Base-by-base conservation (phyloP, 37 sponge, comb jelly and placozoan genomes). In the Beroe ovata region DNA sequence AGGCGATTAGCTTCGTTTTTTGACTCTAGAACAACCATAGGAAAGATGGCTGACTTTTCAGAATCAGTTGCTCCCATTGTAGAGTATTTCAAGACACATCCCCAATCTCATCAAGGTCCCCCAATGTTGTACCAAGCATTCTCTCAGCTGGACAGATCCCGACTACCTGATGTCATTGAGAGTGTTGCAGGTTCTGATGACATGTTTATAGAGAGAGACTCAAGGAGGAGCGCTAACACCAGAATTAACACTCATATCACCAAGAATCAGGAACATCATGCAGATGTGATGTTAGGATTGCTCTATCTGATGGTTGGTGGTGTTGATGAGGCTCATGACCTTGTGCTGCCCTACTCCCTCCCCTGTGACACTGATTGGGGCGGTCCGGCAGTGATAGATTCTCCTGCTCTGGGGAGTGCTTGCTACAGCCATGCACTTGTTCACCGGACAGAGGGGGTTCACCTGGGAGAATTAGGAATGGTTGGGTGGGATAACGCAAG, bases 261-360 rank as follows among this genome's bases (percentile, higher is more conserved):
- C 1, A 77, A 77, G 84, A 35, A 77, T 20, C 84, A 77, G 84
- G 84, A 77, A 42, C 84, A 77, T 19, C 26, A 39, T 40, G 84
- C 84, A 22, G 84, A 77, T 77, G 84, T 77, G 8, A 77, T 77
- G 84, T 42, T 77, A 41, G 84, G 84, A 40, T 36, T 77, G 3
- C 36, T 77, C 8, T 42, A 77, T 26, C 26, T 77, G 47, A 39
- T 77, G 42, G 84, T 77, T 40, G 84, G 84, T 6, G 84, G 84
- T 1, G 84, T 77, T 38, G 84, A 77, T 42, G 84, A 77, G 25
- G 84, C 84, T n/a, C 84, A 77, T 23, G 84, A 77, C 21, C 84
- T 77, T 6, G 84, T 77, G 20, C 84, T 77, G 54, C 84, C 84
- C 47, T 42, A 77, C 47, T 77, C 84, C 47, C 54, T 77, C 1